phyloP scores from a whole-genome alignment of 2,797 vertebrate genomes.

The Scarus forsteni region DNA sequence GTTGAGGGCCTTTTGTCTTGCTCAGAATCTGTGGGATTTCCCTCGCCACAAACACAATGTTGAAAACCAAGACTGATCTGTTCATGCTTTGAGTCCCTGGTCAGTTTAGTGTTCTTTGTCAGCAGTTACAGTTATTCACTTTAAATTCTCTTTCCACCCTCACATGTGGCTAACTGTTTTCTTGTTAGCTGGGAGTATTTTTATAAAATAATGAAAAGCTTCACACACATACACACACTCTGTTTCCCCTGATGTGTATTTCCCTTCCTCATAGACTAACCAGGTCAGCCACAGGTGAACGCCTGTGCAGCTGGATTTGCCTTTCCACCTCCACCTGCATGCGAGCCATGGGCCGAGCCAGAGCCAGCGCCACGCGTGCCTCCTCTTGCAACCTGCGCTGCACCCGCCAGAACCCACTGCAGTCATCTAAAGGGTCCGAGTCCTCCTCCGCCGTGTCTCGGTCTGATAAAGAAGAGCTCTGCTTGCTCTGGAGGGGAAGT shows the following conservation, averaged over 20 bases:
- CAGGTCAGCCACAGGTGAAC: slow-evolving; percentile 95
- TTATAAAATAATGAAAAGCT: neutral
- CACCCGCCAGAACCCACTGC: slow-evolving; percentile 94
- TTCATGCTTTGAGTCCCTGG: slow-evolving; percentile 26
- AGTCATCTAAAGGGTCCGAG: slow-evolving; percentile 93
- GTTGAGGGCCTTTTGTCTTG: neutral
- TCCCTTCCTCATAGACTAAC: slow-evolving; percentile 81
- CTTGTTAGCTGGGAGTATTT: neutral
- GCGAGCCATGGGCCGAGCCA: slow-evolving; percentile 97
- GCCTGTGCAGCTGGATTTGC: slow-evolving; percentile 93
- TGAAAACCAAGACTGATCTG: slow-evolving; percentile 18
- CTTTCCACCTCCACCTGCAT: slow-evolving; percentile 99
- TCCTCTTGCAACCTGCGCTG: slow-evolving; percentile 95
- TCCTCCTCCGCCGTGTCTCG: slow-evolving; percentile 97
- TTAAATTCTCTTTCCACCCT: slow-evolving; percentile 10
- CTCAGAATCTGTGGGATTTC: slow-evolving; percentile 45
- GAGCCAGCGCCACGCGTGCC: slow-evolving; percentile 94
- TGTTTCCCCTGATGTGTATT: neutral
- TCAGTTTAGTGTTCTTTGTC: slow-evolving; percentile 28
- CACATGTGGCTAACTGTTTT: neutral
- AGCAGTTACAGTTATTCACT: slow-evolving; percentile 30
- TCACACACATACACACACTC: neutral
- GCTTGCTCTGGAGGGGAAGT: slow-evolving; percentile 90
- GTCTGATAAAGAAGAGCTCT: slow-evolving; percentile 96
- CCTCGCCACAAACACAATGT: neutral